Conservation (phyloP, 2,113 vertebrate species). For the Dasyprocta punctata region DNA sequence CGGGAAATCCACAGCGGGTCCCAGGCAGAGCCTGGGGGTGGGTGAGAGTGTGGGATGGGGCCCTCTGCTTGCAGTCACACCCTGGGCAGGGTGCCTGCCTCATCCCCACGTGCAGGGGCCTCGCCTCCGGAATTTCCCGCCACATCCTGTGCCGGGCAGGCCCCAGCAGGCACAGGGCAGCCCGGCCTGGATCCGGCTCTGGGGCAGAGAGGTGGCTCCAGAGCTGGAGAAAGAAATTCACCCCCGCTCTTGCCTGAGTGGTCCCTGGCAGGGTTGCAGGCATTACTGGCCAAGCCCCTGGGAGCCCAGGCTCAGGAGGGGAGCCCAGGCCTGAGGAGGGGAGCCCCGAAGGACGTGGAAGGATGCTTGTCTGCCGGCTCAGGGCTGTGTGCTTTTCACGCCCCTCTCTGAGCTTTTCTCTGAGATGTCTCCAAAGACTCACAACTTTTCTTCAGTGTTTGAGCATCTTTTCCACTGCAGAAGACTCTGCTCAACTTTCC, state of each 20-base stretch:
- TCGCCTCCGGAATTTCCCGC: not conserved
- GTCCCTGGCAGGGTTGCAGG: rapidly evolving
- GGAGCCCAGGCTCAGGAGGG: not conserved
- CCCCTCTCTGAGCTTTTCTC: not conserved
- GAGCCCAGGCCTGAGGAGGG: not conserved
- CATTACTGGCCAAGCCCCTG: not conserved
- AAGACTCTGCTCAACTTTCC: not conserved
- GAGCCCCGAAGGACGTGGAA: not conserved
- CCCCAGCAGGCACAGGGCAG: not conserved
- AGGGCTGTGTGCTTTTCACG: not conserved
- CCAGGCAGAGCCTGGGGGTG: not conserved
- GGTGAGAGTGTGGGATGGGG: not conserved
- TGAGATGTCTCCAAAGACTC: not conserved
- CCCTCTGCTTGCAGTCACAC: not conserved
- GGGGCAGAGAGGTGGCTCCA: not conserved
- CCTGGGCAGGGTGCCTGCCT: not conserved
- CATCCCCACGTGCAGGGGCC: not conserved
- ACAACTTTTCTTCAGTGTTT: not conserved
- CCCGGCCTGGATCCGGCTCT: not conserved
- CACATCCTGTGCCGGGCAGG: not conserved
- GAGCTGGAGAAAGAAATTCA: not conserved
- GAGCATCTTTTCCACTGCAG: not conserved
- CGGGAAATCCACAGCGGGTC: not conserved
- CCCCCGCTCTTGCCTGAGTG: not conserved
- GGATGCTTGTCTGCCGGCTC: not conserved